Evolutionary conservation across 2,888 invertebrate species (phyloP).

Genomic region (Apamea crenata): DNA sequence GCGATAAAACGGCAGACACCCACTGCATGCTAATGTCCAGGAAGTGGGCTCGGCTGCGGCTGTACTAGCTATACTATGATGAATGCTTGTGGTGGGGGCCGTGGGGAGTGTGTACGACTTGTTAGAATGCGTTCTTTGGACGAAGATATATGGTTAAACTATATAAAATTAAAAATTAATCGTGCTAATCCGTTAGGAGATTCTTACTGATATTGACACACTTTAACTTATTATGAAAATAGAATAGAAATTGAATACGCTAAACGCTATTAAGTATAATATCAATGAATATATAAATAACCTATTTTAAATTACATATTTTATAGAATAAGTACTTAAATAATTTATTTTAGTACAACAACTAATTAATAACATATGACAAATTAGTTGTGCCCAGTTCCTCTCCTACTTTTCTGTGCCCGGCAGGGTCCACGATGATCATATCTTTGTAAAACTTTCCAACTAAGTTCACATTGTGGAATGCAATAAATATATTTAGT

Average conservation of each 20-base stretch:
- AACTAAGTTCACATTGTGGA: not conserved
- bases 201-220: not conserved
- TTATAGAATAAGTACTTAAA: not conserved
- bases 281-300: not conserved
- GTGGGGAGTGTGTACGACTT: slow-evolving; percentile 7
- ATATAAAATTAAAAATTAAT: not conserved
- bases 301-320: not conserved
- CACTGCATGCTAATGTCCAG: slow-evolving; percentile 70
- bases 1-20: slow-evolving; percentile 55
- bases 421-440: not conserved
- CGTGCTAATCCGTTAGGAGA: not conserved
- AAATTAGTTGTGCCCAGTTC: too few species aligned
- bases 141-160: slow-evolving; percentile 8
- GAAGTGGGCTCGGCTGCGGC: slow-evolving; percentile 61
- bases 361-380: not conserved
- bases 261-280: not conserved
- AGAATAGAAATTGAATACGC: not conserved
- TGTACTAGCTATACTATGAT: slow-evolving; percentile 37
- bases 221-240: not conserved
- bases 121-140: slow-evolving; percentile 38
- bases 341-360: not conserved
- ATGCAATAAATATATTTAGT: not conserved
- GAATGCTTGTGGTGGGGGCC: slow-evolving; percentile 16
- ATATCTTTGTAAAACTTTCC: not conserved
- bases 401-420: not conserved